These are phyloP conservation scores for Bubo blakistoni DNA, from an alignment of 2,113 vertebrate genomes.

Conservation along the genomic window DNA sequence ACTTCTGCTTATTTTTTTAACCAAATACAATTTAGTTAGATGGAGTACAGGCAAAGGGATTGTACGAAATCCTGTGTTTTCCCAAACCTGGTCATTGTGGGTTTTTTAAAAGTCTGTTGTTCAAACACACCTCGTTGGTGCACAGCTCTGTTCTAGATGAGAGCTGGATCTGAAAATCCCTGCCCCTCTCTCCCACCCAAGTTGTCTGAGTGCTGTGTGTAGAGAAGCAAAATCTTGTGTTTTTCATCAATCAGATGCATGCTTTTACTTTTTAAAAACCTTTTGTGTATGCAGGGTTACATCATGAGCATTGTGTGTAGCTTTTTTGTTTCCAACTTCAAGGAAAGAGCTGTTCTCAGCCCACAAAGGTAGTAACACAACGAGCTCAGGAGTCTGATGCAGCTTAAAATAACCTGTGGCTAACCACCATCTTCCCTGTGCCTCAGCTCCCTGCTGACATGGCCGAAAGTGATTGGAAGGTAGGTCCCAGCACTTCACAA, in stretches of 20 bases:
- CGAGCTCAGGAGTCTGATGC: background rate
- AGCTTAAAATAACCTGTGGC: background rate
- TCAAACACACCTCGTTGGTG: background rate
- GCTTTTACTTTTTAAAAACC: background rate
- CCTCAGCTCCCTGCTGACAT: fast-evolving
- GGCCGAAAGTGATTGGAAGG: fast-evolving
- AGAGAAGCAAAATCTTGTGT: background rate
- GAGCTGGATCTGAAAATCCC: background rate
- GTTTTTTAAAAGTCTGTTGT: background rate
- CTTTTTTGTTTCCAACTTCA: background rate
- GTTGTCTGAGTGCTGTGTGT: background rate
- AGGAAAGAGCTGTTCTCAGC: background rate
- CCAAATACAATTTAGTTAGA: background rate
- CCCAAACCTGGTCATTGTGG: background rate
- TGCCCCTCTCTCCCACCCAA: background rate
- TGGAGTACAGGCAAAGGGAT: background rate
- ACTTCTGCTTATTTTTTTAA: background rate
- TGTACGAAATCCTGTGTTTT: background rate
- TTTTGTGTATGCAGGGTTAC: background rate
- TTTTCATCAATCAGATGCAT: background rate
- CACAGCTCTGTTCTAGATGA: background rate
- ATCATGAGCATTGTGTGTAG: fast-evolving
- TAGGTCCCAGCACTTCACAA: background rate
- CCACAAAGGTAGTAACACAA: background rate
- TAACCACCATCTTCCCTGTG: background rate